Evolutionary conservation across 1,140 invertebrate species (phyloP).

Genomic region (Drosophila pachea): DNA sequence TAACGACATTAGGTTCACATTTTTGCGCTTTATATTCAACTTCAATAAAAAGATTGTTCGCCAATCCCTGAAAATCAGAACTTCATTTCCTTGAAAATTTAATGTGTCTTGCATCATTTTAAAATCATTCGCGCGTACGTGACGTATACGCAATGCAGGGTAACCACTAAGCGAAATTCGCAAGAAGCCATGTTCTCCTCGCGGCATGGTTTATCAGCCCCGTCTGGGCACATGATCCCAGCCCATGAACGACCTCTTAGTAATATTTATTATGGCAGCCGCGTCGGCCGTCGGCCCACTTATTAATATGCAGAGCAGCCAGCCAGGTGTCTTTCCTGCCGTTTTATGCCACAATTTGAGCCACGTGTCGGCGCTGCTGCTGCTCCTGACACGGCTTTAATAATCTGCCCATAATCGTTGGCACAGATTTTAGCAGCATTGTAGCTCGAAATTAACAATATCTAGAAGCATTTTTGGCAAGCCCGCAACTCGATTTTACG

Average conservation of each 20-base stretch:
- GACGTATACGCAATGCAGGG: conserved; percentile 47
- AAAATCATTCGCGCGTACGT: conserved; percentile 11
- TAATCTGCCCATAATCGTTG: conserved; percentile 43
- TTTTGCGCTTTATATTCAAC: neutral
- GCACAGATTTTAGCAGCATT: conserved; percentile 36
- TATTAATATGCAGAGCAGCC: conserved; percentile 71
- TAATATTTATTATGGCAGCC: conserved; percentile 62
- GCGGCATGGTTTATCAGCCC: conserved; percentile 7
- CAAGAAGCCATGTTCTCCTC: neutral
- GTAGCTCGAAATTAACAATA: conserved; percentile 41
- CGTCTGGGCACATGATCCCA: conserved; percentile 1
- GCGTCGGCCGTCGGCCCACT: conserved; percentile 33
- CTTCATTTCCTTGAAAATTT: conserved; percentile 10
- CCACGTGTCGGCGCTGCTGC: conserved; percentile 32
- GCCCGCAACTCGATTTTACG: conserved; percentile 15
- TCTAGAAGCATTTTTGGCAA: conserved; percentile 21
- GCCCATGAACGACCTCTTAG: conserved; percentile 12
- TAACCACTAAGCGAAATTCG: conserved; percentile 17
- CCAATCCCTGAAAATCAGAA: neutral
- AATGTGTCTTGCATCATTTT: conserved; percentile 10
- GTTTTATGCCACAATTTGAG: conserved; percentile 71
- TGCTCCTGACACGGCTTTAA: conserved; percentile 49
- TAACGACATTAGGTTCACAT: neutral
- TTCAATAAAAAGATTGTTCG: neutral
- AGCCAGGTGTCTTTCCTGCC: conserved; percentile 70